phyloP scores from a whole-genome alignment of 2,113 vertebrate genomes.

The Diadophis punctatus region DNA sequence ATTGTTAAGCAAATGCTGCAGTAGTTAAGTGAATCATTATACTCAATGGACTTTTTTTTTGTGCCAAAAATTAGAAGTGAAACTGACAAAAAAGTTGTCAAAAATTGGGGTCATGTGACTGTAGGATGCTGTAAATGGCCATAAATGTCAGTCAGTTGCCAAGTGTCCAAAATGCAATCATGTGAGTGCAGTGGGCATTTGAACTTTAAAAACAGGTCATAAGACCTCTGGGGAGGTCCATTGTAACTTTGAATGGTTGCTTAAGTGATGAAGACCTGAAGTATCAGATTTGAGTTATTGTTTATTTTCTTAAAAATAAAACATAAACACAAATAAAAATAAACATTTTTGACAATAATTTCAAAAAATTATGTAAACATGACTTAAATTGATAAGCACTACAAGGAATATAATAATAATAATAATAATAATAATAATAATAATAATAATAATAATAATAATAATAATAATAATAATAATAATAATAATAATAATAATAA shows the following conservation, averaged over 20 bases:
- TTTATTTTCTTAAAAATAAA: neutral
- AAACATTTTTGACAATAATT: neutral
- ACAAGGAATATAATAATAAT: neutral
- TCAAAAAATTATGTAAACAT: neutral
- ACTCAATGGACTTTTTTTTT: neutral
- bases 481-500: neutral
- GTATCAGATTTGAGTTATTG: neutral
- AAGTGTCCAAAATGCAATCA: neutral
- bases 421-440: neutral
- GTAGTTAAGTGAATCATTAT: neutral
- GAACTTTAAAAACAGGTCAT: neutral
- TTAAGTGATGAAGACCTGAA: neutral
- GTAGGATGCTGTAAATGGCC: neutral
- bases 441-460: neutral
- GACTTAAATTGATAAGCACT: neutral
- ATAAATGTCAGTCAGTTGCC: neutral
- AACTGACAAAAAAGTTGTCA: neutral
- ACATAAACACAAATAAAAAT: neutral
- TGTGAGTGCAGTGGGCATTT: neutral
- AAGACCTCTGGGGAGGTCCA: neutral
- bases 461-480: neutral
- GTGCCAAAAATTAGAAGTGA: neutral
- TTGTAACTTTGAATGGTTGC: neutral
- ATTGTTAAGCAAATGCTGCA: neutral
- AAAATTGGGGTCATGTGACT: neutral